phyloP scores from a whole-genome alignment of 2,888 invertebrate genomes.

The Incurvaria masculella region DNA sequence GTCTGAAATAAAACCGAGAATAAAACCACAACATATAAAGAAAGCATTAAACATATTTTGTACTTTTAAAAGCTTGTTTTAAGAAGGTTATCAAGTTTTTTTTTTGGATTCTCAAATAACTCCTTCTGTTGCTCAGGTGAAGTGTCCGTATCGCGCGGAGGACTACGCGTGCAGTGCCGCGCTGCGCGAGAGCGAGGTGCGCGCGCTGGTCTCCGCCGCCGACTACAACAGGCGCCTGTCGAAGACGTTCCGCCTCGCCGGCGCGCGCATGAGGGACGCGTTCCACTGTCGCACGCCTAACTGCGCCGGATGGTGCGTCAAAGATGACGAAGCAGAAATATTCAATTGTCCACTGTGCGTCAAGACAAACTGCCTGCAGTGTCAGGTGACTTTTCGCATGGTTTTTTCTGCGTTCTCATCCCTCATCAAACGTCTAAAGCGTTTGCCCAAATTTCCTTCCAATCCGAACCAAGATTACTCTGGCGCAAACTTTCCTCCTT shows the following conservation, averaged over 20 bases:
- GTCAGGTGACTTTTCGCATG: constrained; percentile 68
- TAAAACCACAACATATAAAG: too few relatives aligned
- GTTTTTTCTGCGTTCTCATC: too few relatives aligned
- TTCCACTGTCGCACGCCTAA: constrained; percentile 91
- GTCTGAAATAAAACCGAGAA: too few relatives aligned
- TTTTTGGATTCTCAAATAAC: too few relatives aligned
- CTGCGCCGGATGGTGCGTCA: constrained; percentile 74
- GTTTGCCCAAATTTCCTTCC: background rate
- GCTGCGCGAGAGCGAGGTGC: constrained; percentile 10
- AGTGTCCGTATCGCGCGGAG: background rate
- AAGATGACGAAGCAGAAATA: constrained; percentile 79
- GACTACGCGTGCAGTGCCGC: background rate
- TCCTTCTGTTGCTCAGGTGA: too few relatives aligned
- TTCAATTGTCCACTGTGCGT: constrained; percentile 84
- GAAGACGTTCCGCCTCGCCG: constrained; percentile 76
- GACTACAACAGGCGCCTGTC: constrained; percentile 78
- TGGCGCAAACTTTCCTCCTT: background rate
- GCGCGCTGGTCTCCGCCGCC: constrained; percentile 62
- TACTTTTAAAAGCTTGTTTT: too few relatives aligned
- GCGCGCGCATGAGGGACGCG: constrained; percentile 73
- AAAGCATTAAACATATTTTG: too few relatives aligned
- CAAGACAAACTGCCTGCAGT: constrained; percentile 78
- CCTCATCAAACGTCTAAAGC: too few relatives aligned
- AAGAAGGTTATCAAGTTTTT: too few relatives aligned
- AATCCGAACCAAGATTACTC: constrained; percentile 3